Evolutionary conservation across 2,888 invertebrate species (phyloP), one percentile per base, ranked within the genome.

Genomic region (Drosophila austrosaltans): DNA sequence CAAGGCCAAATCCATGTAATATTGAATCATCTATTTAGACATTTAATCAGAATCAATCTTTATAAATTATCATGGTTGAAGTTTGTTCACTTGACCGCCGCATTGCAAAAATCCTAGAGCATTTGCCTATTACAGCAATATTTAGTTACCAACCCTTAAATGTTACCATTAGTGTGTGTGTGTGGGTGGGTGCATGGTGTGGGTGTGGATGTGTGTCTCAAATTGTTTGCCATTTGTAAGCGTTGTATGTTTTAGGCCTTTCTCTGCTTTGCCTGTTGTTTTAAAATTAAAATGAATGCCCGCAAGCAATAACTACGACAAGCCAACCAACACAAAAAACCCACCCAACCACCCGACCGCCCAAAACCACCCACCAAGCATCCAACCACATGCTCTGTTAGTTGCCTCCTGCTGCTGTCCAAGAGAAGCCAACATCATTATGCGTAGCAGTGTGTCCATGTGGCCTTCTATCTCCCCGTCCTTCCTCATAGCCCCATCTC

Each of bases 171-270:
- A 58, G 65, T 66, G 57, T 53, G 32, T 54, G 53, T 25, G n/a
- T 65, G 54, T 57, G 7, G 54, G 40, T 61, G 64, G 32, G 20
- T 53, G 42, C 54, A 28, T 57, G 66, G 42, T 48, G 65, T 30
- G 54, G 64, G 64, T 67, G 3, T 48, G 48, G 44, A 20, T 48
- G 48, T 48, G 69, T 64, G 71, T 72, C 73, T 82, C 77, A 83
- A 87, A 87, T 85, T 85, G 87, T 85, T 87, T 89, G 89, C 82
- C 85, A 89, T 89, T 89, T 84, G 83, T 89, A 89, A 83, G 89
- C 89, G 87, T 66, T 88, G 82, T 87, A 76, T 83, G 78, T 87
- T 84, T 76, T 89, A 77, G 82, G 87, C 81, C 87, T 71, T 56
- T 77, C 70, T 64, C 61, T 25, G 57, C 67, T 67, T 80, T 83